A percentile compares a stretch with the other conserved stretches of the same genome.
Conservation (phyloP, 1,140 invertebrate genomes). For the Rhopalosiphum maidis region DNA sequence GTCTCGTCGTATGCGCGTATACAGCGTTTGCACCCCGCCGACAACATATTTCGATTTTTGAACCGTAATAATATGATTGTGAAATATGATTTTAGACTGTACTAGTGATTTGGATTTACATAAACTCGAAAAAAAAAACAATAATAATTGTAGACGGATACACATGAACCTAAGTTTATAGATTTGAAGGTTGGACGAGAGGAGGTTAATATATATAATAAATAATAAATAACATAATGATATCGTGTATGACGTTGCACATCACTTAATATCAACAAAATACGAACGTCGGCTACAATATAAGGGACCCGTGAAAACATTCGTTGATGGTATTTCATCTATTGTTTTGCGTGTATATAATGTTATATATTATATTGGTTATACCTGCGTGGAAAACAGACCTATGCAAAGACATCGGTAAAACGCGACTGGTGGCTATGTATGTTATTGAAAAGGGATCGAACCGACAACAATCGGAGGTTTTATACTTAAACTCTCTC, state of each 20-base stretch:
- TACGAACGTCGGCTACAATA: background rate
- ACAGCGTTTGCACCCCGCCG: background rate
- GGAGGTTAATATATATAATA: background rate
- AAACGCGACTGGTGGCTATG: background rate
- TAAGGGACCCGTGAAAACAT: background rate
- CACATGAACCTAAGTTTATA: background rate
- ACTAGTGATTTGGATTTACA: background rate
- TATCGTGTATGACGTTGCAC: background rate
- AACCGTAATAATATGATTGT: background rate
- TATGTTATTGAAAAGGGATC: slow-evolving; percentile 35
- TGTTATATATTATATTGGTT: background rate
- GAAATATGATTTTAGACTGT: background rate
- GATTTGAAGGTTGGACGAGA: background rate
- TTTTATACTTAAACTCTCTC: slow-evolving; percentile 35
- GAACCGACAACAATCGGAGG: background rate
- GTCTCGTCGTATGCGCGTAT: background rate
- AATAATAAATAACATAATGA: no score
- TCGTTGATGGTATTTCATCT: background rate
- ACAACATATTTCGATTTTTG: background rate
- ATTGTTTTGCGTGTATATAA: background rate
- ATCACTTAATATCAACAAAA: no score
- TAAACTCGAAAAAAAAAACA: background rate
- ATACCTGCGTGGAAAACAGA: background rate
- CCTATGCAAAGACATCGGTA: background rate
- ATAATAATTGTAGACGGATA: background rate